These are phyloP conservation scores for Sylvietta virens DNA, from an alignment of 2,113 vertebrate species.

Conservation along the genomic window DNA sequence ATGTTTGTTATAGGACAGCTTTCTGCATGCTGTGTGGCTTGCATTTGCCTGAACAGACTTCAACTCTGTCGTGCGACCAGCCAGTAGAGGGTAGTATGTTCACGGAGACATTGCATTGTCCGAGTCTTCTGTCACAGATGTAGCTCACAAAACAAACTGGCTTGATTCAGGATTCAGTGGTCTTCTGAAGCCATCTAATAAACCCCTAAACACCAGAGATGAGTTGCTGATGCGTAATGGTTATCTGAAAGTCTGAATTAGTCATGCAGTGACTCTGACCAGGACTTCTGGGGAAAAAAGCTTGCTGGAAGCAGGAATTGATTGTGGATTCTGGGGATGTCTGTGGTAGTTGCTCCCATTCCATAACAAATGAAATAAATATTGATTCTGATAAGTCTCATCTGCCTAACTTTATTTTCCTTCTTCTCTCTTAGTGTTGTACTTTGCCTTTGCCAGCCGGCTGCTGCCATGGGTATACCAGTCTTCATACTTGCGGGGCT, in stretches of 20 bases:
- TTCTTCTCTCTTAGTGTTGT: neutral
- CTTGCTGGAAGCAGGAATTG: neutral
- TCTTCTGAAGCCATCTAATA: neutral
- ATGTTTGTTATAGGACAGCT: neutral
- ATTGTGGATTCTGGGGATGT: neutral
- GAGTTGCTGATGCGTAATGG: neutral
- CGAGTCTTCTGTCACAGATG: neutral
- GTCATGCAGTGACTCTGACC: neutral
- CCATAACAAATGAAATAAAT: neutral
- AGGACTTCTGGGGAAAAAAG: neutral
- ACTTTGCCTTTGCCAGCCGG: neutral
- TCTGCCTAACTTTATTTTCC: neutral
- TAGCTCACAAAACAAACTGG: neutral
- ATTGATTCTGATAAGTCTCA: neutral
- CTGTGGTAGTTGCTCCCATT: neutral
- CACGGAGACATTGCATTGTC: neutral
- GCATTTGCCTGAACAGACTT: neutral
- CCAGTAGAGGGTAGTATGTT: neutral
- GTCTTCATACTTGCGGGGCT: constrained; percentile 84
- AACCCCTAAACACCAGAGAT: neutral
- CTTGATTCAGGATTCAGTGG: neutral
- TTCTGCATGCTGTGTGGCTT: neutral
- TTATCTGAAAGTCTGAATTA: neutral
- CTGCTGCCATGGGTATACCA: constrained; percentile 69
- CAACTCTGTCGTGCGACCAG: fast-evolving